Evolutionary conservation across 2,888 invertebrate genomes (phyloP), one percentile per base, ranked within the genome.

Genomic region (Molorchus minor): DNA sequence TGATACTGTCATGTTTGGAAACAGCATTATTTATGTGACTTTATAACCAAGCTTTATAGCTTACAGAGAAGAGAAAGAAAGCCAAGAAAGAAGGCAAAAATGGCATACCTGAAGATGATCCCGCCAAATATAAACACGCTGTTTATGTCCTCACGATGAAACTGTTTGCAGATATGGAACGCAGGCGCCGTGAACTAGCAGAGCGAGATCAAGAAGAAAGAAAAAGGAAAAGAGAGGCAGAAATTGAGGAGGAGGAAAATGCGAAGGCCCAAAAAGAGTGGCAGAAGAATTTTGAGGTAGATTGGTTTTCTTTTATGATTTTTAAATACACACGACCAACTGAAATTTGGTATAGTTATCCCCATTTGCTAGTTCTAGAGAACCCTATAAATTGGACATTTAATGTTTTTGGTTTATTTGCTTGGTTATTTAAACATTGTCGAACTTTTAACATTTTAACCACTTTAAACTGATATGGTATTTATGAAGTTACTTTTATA

Each of bases 121-220:
- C 92, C 13, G 85, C 83, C 46, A 92, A 92, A 77, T 93, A 91
- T 78, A 93, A 92, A 82, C 96, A 96, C 82, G 91, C 98, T 2
- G 87, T 98, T 47, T 97, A 97, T 84, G 96, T 98, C n/a, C 92
- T 98, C 89, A 98, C 97, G 8, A 98, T 97, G 94, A 98, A 99
- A 86, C 77, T 87, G 68, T 90, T 90, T 79, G 99, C 99, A 46
- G 99, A 99, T 77, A 92, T 97, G 89, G 97, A 98, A 76, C 86
- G 96, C 49, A 93, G 96, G 81, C 85, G 91, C 43, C 89, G 94
- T 73, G 92, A 94, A 75, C 82, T 95, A 44, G 95, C 96, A 72
- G 90, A 90, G 10, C 85, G 96, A 41, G 96, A 95, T 72, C 92
- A 93, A 82, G 96, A 97, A 78, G 96, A 96, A 73, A 86, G 96